Percentiles rank a stretch among this genome's conserved stretches.
phyloP scores from a whole-genome alignment of 2,113 vertebrate genomes.

The Hyla sarda region DNA sequence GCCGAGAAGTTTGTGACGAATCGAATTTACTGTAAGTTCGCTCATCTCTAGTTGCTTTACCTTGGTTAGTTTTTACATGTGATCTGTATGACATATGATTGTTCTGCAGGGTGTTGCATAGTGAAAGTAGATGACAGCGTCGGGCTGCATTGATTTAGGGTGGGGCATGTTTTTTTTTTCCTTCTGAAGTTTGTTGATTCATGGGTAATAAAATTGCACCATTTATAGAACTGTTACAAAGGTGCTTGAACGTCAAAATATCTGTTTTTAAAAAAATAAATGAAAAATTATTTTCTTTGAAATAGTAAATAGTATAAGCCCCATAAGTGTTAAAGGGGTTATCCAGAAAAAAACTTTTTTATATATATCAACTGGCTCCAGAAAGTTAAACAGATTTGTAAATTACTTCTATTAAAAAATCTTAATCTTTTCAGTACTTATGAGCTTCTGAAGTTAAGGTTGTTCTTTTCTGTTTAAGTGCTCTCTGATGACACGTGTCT shows the following conservation, averaged over 20 bases:
- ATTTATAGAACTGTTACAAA: constrained; percentile 25
- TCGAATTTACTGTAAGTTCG: too few species aligned
- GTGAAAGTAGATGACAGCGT: background rate
- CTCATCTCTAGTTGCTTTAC: background rate
- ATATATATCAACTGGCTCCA: too few species aligned
- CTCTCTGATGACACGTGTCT: too few species aligned
- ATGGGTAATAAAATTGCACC: constrained; percentile 1
- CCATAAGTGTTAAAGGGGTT: background rate
- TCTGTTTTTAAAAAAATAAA: background rate
- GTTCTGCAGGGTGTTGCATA: constrained; percentile 9
- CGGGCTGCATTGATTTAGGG: constrained; percentile 10
- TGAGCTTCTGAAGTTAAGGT: too few species aligned
- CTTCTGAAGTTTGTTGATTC: constrained; percentile 24
- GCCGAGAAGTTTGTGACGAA: too few species aligned
- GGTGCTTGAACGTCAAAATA: background rate
- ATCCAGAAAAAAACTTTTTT: too few species aligned
- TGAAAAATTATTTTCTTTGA: too few species aligned
- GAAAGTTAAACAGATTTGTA: too few species aligned
- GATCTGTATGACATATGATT: background rate
- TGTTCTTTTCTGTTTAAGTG: too few species aligned
- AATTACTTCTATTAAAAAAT: too few species aligned
- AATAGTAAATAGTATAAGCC: too few species aligned
- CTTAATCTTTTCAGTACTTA: too few species aligned
- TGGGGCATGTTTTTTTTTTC: constrained; percentile 12
- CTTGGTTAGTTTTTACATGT: background rate